Evolutionary conservation across 2,797 vertebrate species (phyloP).

Genomic region (Gastrophryne carolinensis): DNA sequence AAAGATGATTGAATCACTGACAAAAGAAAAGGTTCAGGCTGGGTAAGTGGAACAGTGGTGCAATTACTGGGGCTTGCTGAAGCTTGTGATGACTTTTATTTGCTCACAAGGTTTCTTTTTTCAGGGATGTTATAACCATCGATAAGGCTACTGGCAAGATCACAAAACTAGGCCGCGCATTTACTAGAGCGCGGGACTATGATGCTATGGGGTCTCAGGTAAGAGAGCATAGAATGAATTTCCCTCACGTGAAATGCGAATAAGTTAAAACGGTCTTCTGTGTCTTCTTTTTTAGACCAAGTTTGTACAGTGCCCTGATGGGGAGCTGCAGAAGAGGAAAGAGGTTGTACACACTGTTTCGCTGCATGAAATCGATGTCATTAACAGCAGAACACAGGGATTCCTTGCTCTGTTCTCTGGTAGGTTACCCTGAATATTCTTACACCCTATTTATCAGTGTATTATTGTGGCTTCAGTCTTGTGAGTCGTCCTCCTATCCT

Average conservation of each 20-base stretch:
- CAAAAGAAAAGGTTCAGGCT: constrained; percentile 92
- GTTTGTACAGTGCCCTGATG: constrained; percentile 94
- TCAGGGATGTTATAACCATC: constrained; percentile 91
- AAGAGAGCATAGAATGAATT: not conserved
- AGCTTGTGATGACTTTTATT: not conserved
- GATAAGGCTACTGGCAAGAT: constrained; percentile 96
- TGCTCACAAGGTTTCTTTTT: not conserved
- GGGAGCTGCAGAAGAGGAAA: constrained; percentile 92
- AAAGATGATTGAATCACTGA: constrained; percentile 95
- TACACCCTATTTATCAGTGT: not conserved
- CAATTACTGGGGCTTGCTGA: not conserved
- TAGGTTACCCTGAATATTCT: constrained; percentile 21
- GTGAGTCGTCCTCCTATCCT: too few relatives aligned
- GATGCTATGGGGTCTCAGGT: constrained; percentile 97
- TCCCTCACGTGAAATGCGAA: too few relatives aligned
- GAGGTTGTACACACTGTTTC: constrained; percentile 94
- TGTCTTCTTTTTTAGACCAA: constrained; percentile 72
- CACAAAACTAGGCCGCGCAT: constrained; percentile 89
- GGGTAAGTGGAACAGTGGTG: constrained; percentile 72
- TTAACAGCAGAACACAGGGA: constrained; percentile 94
- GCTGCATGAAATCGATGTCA: constrained; percentile 92
- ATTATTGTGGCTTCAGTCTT: too few relatives aligned
- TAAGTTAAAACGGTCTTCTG: too few relatives aligned
- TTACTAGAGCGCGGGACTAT: constrained; percentile 91
- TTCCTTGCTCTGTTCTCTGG: constrained; percentile 92